These are phyloP conservation scores for Poliocrania exsul DNA, from an alignment of 2,797 vertebrate species.

Conservation along the genomic window DNA sequence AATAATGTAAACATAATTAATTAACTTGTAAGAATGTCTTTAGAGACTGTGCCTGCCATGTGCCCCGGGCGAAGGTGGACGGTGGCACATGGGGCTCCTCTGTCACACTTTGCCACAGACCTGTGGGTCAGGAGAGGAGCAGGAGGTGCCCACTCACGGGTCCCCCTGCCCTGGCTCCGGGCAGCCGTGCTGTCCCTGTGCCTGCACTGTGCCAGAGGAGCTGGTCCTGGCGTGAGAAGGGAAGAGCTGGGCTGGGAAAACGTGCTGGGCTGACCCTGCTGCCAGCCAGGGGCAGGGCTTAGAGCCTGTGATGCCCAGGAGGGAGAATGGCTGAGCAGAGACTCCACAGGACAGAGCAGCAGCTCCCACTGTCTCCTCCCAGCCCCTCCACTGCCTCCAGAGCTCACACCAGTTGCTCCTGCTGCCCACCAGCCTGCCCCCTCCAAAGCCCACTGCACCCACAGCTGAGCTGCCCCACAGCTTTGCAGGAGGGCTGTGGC, in stretches of 20 bases:
- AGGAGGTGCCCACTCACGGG: not conserved
- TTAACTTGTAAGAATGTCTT: constrained; percentile 53
- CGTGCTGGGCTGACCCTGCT: not conserved
- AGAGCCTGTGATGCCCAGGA: not conserved
- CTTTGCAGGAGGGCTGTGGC: not conserved
- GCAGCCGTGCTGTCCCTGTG: rapidly evolving
- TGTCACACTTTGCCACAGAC: not conserved
- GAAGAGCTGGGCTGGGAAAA: not conserved
- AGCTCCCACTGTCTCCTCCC: not conserved
- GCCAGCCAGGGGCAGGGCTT: not conserved
- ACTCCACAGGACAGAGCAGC: not conserved
- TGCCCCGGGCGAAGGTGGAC: not conserved
- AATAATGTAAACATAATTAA: constrained; percentile 71
- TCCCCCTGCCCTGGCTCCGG: not conserved
- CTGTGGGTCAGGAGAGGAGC: not conserved
- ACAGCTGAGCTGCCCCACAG: not conserved
- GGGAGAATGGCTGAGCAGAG: not conserved
- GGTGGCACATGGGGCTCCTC: not conserved
- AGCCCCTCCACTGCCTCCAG: not conserved
- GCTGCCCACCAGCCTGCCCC: not conserved
- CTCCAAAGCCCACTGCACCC: not conserved
- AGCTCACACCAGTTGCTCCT: not conserved
- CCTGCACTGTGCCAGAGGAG: rapidly evolving
- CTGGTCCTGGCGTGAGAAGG: not conserved
- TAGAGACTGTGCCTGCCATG: not conserved